phyloP scores from a whole-genome alignment of 2,888 invertebrate species.

The Zygogramma bicolorata region DNA sequence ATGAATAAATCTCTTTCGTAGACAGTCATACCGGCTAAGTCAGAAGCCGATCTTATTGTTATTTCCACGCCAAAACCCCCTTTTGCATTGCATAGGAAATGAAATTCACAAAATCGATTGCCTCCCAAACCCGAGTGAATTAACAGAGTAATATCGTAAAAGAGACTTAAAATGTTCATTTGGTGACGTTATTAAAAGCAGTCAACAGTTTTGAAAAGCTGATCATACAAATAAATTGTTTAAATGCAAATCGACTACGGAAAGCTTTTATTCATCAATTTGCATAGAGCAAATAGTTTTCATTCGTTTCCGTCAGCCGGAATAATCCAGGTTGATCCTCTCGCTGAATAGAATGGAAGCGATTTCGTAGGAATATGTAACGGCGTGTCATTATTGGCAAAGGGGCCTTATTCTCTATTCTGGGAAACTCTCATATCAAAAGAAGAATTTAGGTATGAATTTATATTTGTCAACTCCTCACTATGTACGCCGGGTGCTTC shows the following conservation, averaged over 20 bases:
- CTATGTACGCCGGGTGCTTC: too few relatives aligned
- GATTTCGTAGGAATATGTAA: background rate
- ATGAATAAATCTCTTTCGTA: too few relatives aligned
- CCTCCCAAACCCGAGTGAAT: background rate
- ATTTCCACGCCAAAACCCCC: too few relatives aligned
- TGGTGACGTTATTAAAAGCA: conserved; percentile 24
- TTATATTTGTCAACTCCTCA: too few relatives aligned
- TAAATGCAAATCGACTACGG: conserved; percentile 32
- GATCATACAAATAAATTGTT: conserved; percentile 31
- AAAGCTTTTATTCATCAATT: conserved; percentile 35
- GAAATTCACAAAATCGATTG: background rate
- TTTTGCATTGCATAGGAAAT: background rate
- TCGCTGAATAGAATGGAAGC: background rate
- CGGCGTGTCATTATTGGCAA: background rate
- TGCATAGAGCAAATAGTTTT: conserved; percentile 37
- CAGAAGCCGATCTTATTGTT: too few relatives aligned
- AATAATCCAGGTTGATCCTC: conserved; percentile 29
- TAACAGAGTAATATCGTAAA: background rate
- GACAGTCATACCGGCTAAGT: too few relatives aligned
- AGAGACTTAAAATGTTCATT: background rate
- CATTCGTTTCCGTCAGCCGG: conserved; percentile 26
- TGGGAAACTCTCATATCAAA: too few relatives aligned
- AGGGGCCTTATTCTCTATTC: too few relatives aligned
- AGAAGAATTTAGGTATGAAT: too few relatives aligned
- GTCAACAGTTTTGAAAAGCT: conserved; percentile 19